Evolutionary conservation across 2,888 invertebrate species (phyloP).

Genomic region (Plebejus argus): DNA sequence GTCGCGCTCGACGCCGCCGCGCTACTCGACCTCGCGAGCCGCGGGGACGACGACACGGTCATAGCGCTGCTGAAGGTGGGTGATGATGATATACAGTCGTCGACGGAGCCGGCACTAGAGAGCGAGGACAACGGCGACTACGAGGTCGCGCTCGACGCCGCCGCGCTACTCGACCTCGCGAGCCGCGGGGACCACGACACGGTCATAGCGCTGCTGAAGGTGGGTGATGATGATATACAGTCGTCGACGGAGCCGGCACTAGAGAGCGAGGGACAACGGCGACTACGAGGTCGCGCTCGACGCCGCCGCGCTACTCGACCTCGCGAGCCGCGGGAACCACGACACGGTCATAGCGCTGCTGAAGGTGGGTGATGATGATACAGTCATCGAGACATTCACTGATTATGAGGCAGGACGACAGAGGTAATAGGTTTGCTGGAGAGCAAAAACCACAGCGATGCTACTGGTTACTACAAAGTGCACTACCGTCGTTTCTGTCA

Average conservation of each 20-base stretch:
- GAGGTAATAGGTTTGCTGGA: too few species aligned
- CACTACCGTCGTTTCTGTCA: too few species aligned
- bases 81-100: too few species aligned
- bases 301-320: conserved; percentile 87
- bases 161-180: conserved; percentile 87
- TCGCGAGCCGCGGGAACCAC: conserved; percentile 88
- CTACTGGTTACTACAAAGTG: too few species aligned
- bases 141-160: conserved; percentile 69
- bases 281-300: conserved; percentile 57
- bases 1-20: conserved; percentile 79
- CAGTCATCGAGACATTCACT: too few species aligned
- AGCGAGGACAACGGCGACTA: conserved; percentile 58
- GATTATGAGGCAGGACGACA: too few species aligned
- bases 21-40: conserved; percentile 88
- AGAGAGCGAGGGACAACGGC: conserved; percentile 55
- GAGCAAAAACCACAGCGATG: too few species aligned
- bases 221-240: too few species aligned
- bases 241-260: conserved; percentile 48
- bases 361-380: conserved; percentile 58
- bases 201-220: conserved; percentile 83
- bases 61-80: conserved; percentile 81
- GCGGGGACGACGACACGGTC: conserved; percentile 86
- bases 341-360: conserved; percentile 83
- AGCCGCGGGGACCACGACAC: conserved; percentile 87
- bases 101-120: conserved; percentile 51